These are phyloP conservation scores for Albula goreensis DNA, from an alignment of 2,113 vertebrate genomes.

Conservation along the genomic window DNA sequence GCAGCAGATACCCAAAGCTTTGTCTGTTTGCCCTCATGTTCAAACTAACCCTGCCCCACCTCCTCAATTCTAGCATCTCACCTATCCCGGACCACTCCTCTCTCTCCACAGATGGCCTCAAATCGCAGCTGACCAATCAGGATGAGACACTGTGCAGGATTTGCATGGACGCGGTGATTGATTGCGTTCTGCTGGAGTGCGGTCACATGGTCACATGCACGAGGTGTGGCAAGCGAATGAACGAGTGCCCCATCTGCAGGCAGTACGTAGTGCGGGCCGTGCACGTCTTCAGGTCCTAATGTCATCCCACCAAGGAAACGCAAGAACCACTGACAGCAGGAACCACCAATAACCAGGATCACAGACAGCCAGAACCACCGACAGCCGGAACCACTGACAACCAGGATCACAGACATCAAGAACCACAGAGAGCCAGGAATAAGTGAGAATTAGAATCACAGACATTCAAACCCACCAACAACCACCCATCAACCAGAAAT, in stretches of 20 bases:
- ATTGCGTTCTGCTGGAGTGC: slow-evolving; percentile 87
- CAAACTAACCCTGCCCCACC: not conserved
- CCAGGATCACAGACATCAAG: not conserved
- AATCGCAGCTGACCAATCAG: slow-evolving; percentile 73
- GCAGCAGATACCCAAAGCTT: not conserved
- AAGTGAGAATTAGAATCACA: too few species aligned
- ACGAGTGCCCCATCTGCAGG: slow-evolving; percentile 96
- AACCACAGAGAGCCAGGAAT: too few species aligned
- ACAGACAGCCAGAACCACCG: too few species aligned
- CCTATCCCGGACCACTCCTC: not conserved
- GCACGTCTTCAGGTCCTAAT: slow-evolving; percentile 96
- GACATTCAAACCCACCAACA: too few species aligned
- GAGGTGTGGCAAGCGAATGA: slow-evolving; percentile 97
- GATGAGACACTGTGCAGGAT: slow-evolving; percentile 94
- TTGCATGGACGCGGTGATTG: slow-evolving; percentile 97
- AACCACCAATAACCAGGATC: too few species aligned
- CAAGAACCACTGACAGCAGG: not conserved
- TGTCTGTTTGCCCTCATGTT: not conserved
- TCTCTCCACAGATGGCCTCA: slow-evolving; percentile 78
- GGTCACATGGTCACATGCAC: slow-evolving; percentile 97
- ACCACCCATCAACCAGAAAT: too few species aligned
- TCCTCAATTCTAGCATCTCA: not conserved
- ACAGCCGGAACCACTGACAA: too few species aligned
- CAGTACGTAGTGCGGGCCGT: slow-evolving; percentile 97
- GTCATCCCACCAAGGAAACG: too few species aligned